Percentiles rank a stretch among this genome's conserved stretches.
phyloP scores from a whole-genome alignment of 2,113 vertebrate genomes.

The Ornithorhynchus anatinus region DNA sequence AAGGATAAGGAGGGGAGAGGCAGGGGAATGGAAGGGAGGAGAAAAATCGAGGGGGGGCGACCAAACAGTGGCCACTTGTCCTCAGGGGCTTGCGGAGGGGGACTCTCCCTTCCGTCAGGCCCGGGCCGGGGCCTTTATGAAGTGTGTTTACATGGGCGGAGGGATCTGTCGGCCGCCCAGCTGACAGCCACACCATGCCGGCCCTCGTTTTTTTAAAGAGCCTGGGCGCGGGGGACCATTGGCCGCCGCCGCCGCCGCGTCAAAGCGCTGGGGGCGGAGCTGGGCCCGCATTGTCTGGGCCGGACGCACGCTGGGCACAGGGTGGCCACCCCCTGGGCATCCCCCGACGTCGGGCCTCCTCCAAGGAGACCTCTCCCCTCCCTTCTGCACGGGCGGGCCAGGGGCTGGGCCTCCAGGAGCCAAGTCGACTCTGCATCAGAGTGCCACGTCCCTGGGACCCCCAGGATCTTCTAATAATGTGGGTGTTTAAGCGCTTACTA shows the following conservation, averaged over 20 bases:
- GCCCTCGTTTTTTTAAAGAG: slow-evolving; percentile 79
- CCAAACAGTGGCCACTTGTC: too few species aligned
- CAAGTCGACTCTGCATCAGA: not conserved
- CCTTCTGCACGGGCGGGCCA: too few species aligned
- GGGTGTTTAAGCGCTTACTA: too few species aligned
- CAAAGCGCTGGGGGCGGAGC: slow-evolving; percentile 45
- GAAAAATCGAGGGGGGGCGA: too few species aligned
- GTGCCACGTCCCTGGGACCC: slow-evolving; percentile 55
- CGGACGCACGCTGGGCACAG: not conserved
- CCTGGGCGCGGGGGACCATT: slow-evolving; percentile 55
- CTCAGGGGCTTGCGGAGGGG: too few species aligned
- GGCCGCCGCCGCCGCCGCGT: slow-evolving; percentile 28
- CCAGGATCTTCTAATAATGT: too few species aligned
- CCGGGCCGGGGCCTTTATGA: slow-evolving; percentile 49
- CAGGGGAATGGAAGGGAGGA: too few species aligned
- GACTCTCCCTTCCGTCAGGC: too few species aligned
- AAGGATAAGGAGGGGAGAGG: too few species aligned
- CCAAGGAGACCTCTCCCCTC: too few species aligned
- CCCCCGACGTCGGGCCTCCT: not conserved
- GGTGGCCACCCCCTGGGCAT: not conserved
- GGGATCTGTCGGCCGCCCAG: slow-evolving; percentile 64
- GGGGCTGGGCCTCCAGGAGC: not conserved
- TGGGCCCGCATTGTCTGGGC: slow-evolving; percentile 61
- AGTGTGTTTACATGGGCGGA: slow-evolving; percentile 80
- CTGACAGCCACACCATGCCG: slow-evolving; percentile 69